A percentile compares a stretch with the other conserved stretches of the same genome.
These are phyloP conservation scores for Pterostichus madidus DNA, from an alignment of 2,888 invertebrate species.

Conservation along the genomic window DNA sequence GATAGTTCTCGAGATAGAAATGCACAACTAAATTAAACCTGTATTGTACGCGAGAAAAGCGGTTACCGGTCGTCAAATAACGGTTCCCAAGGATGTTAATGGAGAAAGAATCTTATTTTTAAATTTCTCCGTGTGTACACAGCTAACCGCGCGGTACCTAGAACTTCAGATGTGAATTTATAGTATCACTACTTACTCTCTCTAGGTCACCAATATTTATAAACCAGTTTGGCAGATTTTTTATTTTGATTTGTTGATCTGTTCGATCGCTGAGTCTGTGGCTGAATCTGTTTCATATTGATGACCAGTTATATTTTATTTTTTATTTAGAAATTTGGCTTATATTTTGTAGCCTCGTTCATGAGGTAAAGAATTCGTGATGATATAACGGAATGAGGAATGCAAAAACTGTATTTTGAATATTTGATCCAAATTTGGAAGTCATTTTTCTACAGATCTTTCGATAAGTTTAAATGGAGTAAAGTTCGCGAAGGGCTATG, in stretches of 20 bases:
- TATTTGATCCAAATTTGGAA: no score
- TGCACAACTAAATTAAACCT: no score
- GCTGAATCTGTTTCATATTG: neutral
- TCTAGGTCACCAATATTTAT: conserved; percentile 18
- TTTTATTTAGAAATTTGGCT: conserved; percentile 21
- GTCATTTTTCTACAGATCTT: neutral
- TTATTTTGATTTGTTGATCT: neutral
- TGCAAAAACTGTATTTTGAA: neutral
- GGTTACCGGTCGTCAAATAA: no score
- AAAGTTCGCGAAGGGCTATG: no score
- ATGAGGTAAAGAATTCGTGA: neutral
- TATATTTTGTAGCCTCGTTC: conserved; percentile 18
- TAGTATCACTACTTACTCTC: neutral
- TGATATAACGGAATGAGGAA: neutral
- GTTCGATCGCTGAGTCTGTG: neutral
- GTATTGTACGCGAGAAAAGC: no score
- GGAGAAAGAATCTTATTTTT: no score
- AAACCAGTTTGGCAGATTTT: conserved; percentile 10
- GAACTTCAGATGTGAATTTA: neutral
- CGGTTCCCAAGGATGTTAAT: no score
- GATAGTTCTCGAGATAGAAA: no score
- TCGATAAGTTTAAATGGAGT: no score
- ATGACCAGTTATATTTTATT: conserved; percentile 3
- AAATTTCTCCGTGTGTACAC: no score
- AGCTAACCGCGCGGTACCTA: no score